Percentiles rank a stretch among this genome's conserved stretches.
Conservation (phyloP, 2,888 invertebrate species). For the Lutraria lutraria region DNA sequence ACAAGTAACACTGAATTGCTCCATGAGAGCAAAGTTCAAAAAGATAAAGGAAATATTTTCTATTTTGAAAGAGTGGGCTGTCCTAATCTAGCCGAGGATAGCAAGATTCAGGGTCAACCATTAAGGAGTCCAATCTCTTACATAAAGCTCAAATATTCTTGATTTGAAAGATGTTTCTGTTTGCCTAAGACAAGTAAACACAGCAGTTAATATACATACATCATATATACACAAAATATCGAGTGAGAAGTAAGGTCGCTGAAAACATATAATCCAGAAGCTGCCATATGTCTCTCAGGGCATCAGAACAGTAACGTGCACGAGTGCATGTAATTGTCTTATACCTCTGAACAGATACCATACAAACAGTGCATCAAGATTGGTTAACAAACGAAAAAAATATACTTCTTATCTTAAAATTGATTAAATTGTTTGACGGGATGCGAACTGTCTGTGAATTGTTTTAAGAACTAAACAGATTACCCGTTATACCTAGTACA, state of each 20-base stretch:
- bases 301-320: neutral
- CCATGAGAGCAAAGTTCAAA: constrained; percentile 12
- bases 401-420: neutral
- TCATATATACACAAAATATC: too few species aligned
- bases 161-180: too few species aligned
- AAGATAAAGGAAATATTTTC: constrained; percentile 9
- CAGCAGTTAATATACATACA: too few species aligned
- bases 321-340: neutral
- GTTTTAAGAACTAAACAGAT: neutral
- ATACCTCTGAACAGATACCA: neutral
- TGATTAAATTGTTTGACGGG: neutral
- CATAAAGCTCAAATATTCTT: too few species aligned
- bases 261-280: neutral
- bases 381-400: neutral
- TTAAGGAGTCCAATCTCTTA: neutral
- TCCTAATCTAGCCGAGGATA: neutral
- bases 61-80: neutral
- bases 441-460: neutral
- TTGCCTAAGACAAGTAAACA: too few species aligned
- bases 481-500: neutral
- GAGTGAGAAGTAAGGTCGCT: neutral
- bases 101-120: neutral
- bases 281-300: neutral
- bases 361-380: neutral
- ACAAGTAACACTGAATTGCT: neutral